These are phyloP conservation scores for Dendrophyllia cribrosa DNA, from an alignment of 64 coral and sea anemone genomes.

Conservation along the genomic window DNA sequence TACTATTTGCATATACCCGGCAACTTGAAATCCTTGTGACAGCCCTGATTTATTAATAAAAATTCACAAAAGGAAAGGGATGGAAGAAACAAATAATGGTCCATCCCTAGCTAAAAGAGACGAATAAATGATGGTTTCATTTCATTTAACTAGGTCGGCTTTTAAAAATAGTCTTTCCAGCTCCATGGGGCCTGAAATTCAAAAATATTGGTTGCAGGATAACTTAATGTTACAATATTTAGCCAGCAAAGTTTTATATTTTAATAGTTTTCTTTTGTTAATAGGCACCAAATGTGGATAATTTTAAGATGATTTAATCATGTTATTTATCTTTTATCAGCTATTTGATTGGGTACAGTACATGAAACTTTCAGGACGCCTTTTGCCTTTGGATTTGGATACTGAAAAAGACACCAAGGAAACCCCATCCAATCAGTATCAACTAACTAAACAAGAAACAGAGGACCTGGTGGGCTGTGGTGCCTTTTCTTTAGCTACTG, in stretches of 20 bases:
- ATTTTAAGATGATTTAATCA: constrained; percentile 5
- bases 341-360: background rate
- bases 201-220: background rate
- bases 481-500: background rate
- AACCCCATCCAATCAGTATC: background rate
- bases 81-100: constrained; percentile 6
- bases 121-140: constrained; percentile 6
- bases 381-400: background rate
- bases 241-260: constrained; percentile 5
- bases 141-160: background rate
- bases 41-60: background rate
- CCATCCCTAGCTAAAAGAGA: background rate
- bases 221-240: background rate
- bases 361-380: background rate
- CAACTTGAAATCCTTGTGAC: too few relatives aligned
- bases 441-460: background rate
- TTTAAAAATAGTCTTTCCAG: constrained; percentile 1
- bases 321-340: background rate
- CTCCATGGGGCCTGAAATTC: constrained; percentile 11
- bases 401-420: background rate
- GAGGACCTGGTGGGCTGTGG: background rate
- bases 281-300: background rate
- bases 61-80: constrained; percentile 9
- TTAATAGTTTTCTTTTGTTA: background rate
- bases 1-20: too few relatives aligned